phyloP scores from a whole-genome alignment of 1,140 invertebrate genomes.

The Hetaerina americana region DNA sequence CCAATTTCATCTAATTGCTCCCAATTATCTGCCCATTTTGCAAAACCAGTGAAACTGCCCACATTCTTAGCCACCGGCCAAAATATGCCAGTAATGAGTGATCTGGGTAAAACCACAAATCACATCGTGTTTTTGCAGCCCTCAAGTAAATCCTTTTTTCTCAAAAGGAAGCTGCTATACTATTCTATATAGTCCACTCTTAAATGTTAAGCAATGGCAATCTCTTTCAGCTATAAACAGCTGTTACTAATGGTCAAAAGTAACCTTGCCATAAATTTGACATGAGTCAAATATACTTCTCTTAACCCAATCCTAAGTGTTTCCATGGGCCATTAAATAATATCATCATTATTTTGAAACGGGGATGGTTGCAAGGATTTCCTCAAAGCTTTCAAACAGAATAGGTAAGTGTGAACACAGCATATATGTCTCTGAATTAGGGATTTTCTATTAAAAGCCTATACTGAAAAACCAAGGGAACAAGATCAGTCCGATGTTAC shows the following conservation, averaged over 20 bases:
- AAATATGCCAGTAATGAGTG: background rate
- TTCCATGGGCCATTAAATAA: background rate
- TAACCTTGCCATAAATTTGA: background rate
- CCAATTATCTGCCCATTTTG: too few relatives aligned
- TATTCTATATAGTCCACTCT: background rate
- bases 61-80: too few relatives aligned
- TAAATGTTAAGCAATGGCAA: background rate
- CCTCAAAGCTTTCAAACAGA: background rate
- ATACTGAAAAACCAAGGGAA: background rate
- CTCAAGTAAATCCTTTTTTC: background rate
- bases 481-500: background rate
- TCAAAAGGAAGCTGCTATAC: background rate
- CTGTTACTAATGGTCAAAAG: background rate
- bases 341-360: background rate
- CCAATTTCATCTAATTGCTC: too few relatives aligned
- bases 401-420: background rate
- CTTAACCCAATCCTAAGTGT: background rate
- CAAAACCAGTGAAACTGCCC: too few relatives aligned
- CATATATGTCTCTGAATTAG: background rate
- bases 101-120: background rate
- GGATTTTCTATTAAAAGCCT: background rate
- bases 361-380: background rate
- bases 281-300: background rate
- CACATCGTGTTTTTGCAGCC: background rate
- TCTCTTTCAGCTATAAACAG: background rate